Evolutionary conservation across 1,140 invertebrate genomes (phyloP), one percentile per base, ranked within the genome.

Genomic region (Cydia splendana): DNA sequence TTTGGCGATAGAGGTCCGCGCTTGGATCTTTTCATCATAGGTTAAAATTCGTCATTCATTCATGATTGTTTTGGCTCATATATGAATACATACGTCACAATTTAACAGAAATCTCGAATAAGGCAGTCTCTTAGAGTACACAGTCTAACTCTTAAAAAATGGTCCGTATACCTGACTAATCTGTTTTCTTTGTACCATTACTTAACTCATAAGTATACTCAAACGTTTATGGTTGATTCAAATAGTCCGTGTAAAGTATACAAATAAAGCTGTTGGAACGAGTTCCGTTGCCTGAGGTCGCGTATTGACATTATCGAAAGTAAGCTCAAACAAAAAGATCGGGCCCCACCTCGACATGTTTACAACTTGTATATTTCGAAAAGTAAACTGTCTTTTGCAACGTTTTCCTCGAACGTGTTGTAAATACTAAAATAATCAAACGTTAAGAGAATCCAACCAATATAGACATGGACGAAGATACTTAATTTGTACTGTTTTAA

Each of bases 281-380:
- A 85, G 91, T 91, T 88, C 87, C 85, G 85, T 85, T 87, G 85
- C 78, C 80, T 80, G 82, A 91, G 87, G 82, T 86, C 82, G 77
- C 53, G 24, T 92, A 86, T 92, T 91, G 88, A 92, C 90, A 88
- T 84, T 91, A 90, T 92, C 87, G 87, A 92, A 89, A 92, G 88
- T 86, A 87, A 85, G 85, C 86, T 87, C 88, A 91, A 90, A 90
- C 87, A 91, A 82, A 83, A 78, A 80, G 85, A 87, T 88, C 81
- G 82, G 78, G 77, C 71, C 78, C 75, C 73, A 75, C 77, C 71
- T 78, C 75, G 62, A 67, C 77, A 77, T 84, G 80, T 88, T 87
- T 84, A 88, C 84, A 87, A 82, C 81, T 81, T 88, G 85, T 89
- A 84, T 87, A 86, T 87, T 86, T 90, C 84, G 80, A 87, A 85